Base-by-base conservation (phyloP, 2,888 invertebrate genomes). In the Nymphalis urticae region DNA sequence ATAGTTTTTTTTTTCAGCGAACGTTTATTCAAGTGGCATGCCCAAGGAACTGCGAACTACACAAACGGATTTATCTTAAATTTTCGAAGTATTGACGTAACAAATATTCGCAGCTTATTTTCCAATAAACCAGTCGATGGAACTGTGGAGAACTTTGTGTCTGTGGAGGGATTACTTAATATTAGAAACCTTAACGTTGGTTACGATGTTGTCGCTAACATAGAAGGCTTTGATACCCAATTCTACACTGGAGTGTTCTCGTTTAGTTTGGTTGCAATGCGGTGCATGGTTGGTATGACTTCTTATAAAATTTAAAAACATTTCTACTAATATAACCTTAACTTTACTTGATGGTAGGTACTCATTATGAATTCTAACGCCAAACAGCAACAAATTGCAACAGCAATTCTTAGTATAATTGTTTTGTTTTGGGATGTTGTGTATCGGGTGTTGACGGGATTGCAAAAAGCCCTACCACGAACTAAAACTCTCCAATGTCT, bases 31-130 rank as follows among this genome's bases (percentile, higher is more conserved):
- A 79, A 78, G 61, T 83, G 82, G 78, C 78, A 76, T 0, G 79
- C 86, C 1, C 74, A 71, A 0, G 89, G 89, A 0, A 80, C 79
- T 48, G 85, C 80, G 0, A 76, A 72, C 1, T 89, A 88, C 72
- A 80, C 82, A 16, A 85, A 89, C 21, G 88, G 87, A 0, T 90
- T 88, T 62, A 72, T 89, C 0, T 72, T 87, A 0, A 84, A 88
- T n/a, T 76, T 89, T 1, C 81, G 88, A 64, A 80, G 77, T 36
- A 75, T 89, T 0, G 82, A 84, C 16, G 24, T 88, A 0, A 71
- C 60, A 0, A 32, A 71, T 4, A 75, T 87, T 0, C 1, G 24
- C 0, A 61, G 73, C 0, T 0, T 0, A 0, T 65, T 83, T 0
- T n/a, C 9, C 0, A 74, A 62, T 1, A 68, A 62, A 19, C 70